Conservation (phyloP, 2,797 vertebrate genomes). For the Phrynocephalus vlangalii region DNA sequence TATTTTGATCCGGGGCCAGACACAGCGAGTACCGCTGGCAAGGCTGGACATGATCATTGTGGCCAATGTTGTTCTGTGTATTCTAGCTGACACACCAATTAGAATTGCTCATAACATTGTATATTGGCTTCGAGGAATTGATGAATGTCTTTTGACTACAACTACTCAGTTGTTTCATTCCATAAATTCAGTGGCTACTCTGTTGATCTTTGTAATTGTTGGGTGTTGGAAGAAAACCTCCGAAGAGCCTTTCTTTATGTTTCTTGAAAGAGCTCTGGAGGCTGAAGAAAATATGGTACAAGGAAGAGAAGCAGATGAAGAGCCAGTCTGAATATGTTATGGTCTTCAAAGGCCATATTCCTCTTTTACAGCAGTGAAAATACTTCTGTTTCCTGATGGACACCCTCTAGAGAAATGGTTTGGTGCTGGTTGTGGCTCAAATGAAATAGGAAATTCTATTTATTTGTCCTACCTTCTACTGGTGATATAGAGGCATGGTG, state of each 20-base stretch:
- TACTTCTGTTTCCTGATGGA: neutral
- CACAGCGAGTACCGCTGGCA: conserved; percentile 69
- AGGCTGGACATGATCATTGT: conserved; percentile 80
- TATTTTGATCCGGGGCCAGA: conserved; percentile 75
- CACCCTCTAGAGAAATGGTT: neutral
- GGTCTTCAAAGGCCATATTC: neutral
- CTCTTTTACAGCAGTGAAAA: neutral
- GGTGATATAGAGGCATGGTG: neutral
- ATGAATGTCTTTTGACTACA: neutral
- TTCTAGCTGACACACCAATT: conserved; percentile 77
- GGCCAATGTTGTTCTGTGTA: conserved; percentile 73
- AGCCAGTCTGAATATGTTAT: neutral
- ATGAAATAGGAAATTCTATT: neutral
- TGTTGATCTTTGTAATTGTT: conserved; percentile 34
- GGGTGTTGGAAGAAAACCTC: conserved; percentile 13
- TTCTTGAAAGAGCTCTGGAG: conserved; percentile 27
- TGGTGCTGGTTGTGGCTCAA: neutral
- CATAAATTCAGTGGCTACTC: conserved; percentile 12
- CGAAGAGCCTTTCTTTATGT: conserved; percentile 3
- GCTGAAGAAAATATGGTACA: conserved; percentile 4
- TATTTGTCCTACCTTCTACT: neutral
- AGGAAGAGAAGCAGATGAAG: neutral
- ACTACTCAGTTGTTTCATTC: neutral
- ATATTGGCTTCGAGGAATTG: neutral
- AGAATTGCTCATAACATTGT: conserved; percentile 29